Conservation (phyloP, 2,888 invertebrate species). For the Mythimna pallens region DNA sequence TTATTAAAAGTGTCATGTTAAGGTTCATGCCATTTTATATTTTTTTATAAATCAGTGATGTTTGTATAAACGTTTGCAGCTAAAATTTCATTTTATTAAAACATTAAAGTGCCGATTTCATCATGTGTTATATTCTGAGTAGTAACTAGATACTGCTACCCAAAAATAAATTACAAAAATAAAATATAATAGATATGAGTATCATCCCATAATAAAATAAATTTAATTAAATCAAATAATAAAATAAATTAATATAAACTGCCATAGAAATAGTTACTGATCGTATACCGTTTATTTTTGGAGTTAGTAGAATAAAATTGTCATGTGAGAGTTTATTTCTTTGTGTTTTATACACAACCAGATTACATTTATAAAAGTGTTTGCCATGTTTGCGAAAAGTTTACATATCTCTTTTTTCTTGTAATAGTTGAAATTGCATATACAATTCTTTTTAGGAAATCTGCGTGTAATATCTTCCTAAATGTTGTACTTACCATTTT, state of each 20-base stretch:
- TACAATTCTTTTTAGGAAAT: constrained; percentile 23
- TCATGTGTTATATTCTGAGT: constrained; percentile 3
- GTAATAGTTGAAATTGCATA: constrained; percentile 36
- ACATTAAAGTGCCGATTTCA: background rate
- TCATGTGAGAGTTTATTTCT: constrained; percentile 2
- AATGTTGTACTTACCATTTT: constrained; percentile 36
- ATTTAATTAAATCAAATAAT: constrained; percentile 11
- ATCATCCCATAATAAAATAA: constrained; percentile 12
- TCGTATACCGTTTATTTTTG: constrained; percentile 5
- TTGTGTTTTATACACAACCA: constrained; percentile 6
- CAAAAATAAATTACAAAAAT: background rate
- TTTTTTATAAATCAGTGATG: background rate
- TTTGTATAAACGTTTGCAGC: constrained; percentile 5
- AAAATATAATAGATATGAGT: constrained; percentile 7
- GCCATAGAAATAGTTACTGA: constrained; percentile 30
- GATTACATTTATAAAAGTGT: constrained; percentile 11
- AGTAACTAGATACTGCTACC: background rate
- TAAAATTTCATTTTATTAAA: no score
- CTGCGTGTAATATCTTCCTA: constrained; percentile 40
- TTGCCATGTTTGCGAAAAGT: constrained; percentile 22
- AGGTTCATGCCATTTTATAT: background rate
- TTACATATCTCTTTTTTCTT: constrained; percentile 37
- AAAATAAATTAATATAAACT: constrained; percentile 36
- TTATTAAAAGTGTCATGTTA: background rate
- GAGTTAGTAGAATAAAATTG: background rate